Evolutionary conservation across 2,113 vertebrate genomes (phyloP), one percentile per base, ranked within the genome.

Genomic region (Porphyrio hochstetteri): DNA sequence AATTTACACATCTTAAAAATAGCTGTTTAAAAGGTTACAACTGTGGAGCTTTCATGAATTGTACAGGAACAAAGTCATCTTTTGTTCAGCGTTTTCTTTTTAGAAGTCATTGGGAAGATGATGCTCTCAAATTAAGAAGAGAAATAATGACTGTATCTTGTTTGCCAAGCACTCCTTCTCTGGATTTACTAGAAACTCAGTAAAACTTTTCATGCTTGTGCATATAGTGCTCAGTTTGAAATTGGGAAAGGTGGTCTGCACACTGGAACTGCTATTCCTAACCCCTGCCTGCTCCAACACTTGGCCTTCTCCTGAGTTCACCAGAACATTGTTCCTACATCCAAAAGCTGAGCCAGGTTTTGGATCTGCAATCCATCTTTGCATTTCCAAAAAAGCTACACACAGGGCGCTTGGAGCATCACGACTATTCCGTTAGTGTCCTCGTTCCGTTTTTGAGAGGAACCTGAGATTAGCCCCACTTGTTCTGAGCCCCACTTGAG

Each of bases 1-100:
- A 96, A 94, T 94, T 92, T 92, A 92, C 78, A 92, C 57, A 75
- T 90, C 80, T 94, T 87, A 89, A 95, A 95, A 93, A 91, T 85
- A 94, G 80, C 78, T 56, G 53, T 50, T 92, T 92, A 56, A 94
- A 96, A 89, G 75, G 86, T 86, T 89, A 87, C 23, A 7, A 72
- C 67, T 72, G 59, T 48, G 79, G 59, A 85, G 40, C 63, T 91
- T 96, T 81, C 81, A 67, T 17, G 59, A 91, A 89, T 93, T 93
- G 72, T 4, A 91, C 50, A 91, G 81, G 76, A 94, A 78, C 40
- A 82, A 79, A 87, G 70, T 69, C 29, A 88, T 74, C 64, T 78
- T 94, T 91, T 92, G 80, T 91, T 92, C 76, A 56, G 61, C 2
- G 27, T 57, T 63, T 77, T 63, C 24, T 74, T 92, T 93, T 94